Evolutionary conservation across 2,797 vertebrate genomes (phyloP).

Genomic region (Acrossocheilus fasciatus): DNA sequence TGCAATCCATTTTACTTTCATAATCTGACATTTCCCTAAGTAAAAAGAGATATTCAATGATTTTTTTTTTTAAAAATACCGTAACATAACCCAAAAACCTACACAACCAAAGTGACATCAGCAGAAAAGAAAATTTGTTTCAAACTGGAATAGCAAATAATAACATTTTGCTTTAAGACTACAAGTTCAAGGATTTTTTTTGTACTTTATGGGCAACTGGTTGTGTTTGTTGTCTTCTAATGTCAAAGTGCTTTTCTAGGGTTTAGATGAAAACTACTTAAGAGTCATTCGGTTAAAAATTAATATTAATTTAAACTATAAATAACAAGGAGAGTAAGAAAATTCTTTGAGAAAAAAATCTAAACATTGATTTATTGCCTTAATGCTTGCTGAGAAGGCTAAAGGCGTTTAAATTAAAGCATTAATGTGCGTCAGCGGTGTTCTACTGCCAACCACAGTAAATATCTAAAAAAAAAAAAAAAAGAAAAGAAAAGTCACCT

Average conservation of each 20-base stretch:
- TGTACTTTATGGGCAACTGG: background rate
- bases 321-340: background rate
- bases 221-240: background rate
- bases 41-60: background rate
- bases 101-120: background rate
- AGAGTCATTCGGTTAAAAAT: background rate
- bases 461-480: background rate
- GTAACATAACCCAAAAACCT: background rate
- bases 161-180: background rate
- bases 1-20: background rate
- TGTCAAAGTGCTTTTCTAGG: background rate
- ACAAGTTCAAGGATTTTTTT: background rate
- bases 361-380: background rate
- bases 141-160: background rate
- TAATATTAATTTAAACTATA: background rate
- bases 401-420: background rate
- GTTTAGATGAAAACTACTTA: background rate
- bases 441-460: background rate
- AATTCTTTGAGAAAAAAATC: background rate
- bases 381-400: conserved; percentile 1
- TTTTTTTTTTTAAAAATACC: background rate
- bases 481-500: background rate
- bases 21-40: background rate
- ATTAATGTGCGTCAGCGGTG: background rate
- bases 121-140: background rate